phyloP scores from a whole-genome alignment of 2,888 invertebrate species.

The Diplazon laetatorius region DNA sequence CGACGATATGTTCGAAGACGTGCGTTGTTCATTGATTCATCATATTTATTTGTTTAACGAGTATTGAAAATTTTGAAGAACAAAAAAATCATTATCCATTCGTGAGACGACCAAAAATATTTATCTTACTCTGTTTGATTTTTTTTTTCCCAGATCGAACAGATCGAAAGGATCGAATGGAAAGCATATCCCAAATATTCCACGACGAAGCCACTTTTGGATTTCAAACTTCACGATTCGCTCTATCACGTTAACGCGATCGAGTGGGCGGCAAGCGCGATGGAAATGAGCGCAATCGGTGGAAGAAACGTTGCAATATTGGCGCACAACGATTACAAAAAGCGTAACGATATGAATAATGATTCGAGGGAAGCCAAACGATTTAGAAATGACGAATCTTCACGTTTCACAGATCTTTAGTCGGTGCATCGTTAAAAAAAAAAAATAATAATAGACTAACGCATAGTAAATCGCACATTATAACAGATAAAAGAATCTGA shows the following conservation, averaged over 20 bases:
- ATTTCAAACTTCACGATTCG: constrained; percentile 83
- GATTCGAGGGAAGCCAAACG: not conserved
- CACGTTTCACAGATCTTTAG: constrained; percentile 38
- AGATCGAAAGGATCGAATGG: constrained; percentile 82
- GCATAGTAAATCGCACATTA: too few species aligned
- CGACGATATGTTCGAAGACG: constrained; percentile 82
- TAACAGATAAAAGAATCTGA: too few species aligned
- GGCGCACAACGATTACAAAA: constrained; percentile 80
- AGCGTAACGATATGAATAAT: constrained; percentile 6
- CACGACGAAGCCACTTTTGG: constrained; percentile 66
- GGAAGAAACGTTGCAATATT: constrained; percentile 86
- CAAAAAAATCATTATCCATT: not conserved
- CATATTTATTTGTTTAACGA: not conserved
- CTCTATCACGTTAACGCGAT: constrained; percentile 86
- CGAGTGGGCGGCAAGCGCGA: constrained; percentile 87
- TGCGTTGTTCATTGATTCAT: constrained; percentile 47
- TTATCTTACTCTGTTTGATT: constrained; percentile 4
- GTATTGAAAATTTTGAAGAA: not conserved
- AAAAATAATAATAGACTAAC: not conserved
- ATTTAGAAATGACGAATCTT: constrained; percentile 12
- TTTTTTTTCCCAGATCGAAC: constrained; percentile 73
- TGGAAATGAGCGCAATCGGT: constrained; percentile 87
- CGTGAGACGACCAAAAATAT: constrained; percentile 1
- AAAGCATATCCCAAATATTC: constrained; percentile 85
- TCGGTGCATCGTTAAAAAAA: not conserved